Base-by-base conservation (phyloP, 1,140 invertebrate genomes). In the Sinonovacula constricta region DNA sequence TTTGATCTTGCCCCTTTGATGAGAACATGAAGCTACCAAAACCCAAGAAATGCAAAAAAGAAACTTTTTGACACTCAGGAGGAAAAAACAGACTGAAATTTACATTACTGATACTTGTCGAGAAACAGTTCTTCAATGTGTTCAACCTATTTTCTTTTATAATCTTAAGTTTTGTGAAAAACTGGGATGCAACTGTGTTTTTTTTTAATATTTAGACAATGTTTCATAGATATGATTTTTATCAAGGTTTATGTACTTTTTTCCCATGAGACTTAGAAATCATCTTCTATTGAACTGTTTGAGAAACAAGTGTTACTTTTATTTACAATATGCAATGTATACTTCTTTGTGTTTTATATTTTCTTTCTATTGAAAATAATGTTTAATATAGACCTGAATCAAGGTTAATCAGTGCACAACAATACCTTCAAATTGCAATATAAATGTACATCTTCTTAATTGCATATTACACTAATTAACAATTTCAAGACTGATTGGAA, bases 101-200 rank as follows among this genome's bases (percentile, higher is more conserved):
- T 56, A 56, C 53, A 56, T 56, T 56, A 56, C 5, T 56, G 53
- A 56, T 56, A 56, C 53, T 4, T 56, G 53, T 22, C n/a, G n/a
- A 56, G n/a, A 56, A 56, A n/a, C n/a, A n/a, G n/a, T n/a, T n/a
- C n/a, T n/a, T n/a, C n/a, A n/a, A n/a, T 56, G n/a, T 56, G 53
- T n/a, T 56, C 53, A 56, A 56, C n/a, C 5, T 7, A 22, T n/a
- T 56, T 56, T 56, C 53, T 56, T 56, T 56, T 5, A 56, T 56
- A 26, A 56, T 56, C 53, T 56, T 56, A 56, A 56, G n/a, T n/a
- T n/a, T n/a, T 56, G n/a, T 56, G 53, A 56, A 56, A 56, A 56
- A 56, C 53, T 56, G 5, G n/a, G 5, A 56, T 56, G n/a, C n/a
- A n/a, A 56, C 53, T 56, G 53, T 22, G n/a, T 56, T 56, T 56